Percentiles rank a stretch among this genome's conserved stretches.
Evolutionary conservation across 2,888 invertebrate species (phyloP).

Genomic region (Ichneumoninae sp.): DNA sequence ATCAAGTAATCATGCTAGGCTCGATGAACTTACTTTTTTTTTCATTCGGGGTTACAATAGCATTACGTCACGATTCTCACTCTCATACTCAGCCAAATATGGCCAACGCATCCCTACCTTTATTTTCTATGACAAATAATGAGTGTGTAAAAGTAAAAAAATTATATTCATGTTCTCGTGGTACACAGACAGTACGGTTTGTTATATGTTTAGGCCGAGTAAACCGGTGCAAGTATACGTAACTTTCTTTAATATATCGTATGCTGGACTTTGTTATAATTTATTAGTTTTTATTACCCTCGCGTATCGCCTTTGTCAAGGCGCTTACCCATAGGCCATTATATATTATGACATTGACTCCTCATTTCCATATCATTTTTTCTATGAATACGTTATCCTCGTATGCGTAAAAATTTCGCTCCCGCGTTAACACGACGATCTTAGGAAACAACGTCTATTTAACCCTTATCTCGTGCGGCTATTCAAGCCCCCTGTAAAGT

Average conservation of each 20-base stretch:
- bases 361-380: conserved; percentile 19
- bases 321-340: conserved; percentile 56
- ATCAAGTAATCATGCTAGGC: conserved; percentile 48
- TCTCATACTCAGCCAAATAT: conserved; percentile 32
- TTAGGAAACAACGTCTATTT: conserved; percentile 12
- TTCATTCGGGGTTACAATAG: conserved; percentile 36
- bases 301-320: conserved; percentile 40
- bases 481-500: not conserved
- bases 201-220: conserved; percentile 64
- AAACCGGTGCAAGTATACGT: conserved; percentile 65
- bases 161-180: conserved; percentile 64
- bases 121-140: conserved; percentile 56
- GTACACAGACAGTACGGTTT: conserved; percentile 60
- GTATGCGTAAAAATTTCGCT: conserved; percentile 31
- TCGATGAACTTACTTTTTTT: conserved; percentile 35
- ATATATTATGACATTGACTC: conserved; percentile 61
- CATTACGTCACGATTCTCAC: conserved; percentile 35
- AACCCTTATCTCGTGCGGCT: not conserved
- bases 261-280: conserved; percentile 43
- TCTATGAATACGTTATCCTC: conserved; percentile 33
- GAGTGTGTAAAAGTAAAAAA: conserved; percentile 68
- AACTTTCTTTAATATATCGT: conserved; percentile 61
- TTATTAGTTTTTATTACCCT: conserved; percentile 47
- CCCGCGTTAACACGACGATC: not conserved
- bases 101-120: conserved; percentile 32